A percentile compares a stretch with the other conserved stretches of the same genome.
phyloP scores from a whole-genome alignment of 2,797 vertebrate species.

The Danio tinwini region DNA sequence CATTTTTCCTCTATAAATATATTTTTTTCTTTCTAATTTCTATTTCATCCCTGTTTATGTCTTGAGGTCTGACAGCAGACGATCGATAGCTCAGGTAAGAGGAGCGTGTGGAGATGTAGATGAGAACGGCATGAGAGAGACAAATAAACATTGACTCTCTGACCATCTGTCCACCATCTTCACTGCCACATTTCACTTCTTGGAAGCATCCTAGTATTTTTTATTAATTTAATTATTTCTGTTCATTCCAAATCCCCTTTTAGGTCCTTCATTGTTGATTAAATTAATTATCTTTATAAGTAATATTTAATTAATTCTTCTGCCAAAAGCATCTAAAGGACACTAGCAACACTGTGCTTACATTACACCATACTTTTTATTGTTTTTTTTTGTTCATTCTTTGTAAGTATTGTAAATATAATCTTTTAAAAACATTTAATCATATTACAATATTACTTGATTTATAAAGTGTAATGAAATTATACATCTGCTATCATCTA shows the following conservation, averaged over 20 bases:
- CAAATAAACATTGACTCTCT: neutral
- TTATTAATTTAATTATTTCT: no score
- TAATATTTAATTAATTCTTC: no score
- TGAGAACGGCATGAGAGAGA: conserved; percentile 18
- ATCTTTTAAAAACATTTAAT: neutral
- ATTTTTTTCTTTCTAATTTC: conserved; percentile 8
- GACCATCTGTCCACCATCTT: conserved; percentile 17
- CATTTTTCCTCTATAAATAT: neutral
- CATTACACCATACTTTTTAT: no score
- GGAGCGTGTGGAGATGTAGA: conserved; percentile 12
- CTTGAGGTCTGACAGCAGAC: conserved; percentile 14
- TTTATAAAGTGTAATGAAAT: neutral
- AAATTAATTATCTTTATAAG: no score
- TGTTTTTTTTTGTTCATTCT: neutral
- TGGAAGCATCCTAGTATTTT: neutral
- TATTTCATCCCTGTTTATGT: conserved; percentile 1
- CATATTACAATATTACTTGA: neutral
- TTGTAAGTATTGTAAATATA: neutral
- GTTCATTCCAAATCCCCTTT: no score
- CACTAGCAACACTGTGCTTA: no score
- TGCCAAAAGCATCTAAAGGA: no score
- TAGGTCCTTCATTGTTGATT: no score
- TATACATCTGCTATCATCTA: neutral
- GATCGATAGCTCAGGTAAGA: conserved; percentile 19
- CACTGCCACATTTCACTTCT: neutral